Evolutionary conservation across 2,888 invertebrate species (phyloP).

Genomic region (Linyphia triangularis): DNA sequence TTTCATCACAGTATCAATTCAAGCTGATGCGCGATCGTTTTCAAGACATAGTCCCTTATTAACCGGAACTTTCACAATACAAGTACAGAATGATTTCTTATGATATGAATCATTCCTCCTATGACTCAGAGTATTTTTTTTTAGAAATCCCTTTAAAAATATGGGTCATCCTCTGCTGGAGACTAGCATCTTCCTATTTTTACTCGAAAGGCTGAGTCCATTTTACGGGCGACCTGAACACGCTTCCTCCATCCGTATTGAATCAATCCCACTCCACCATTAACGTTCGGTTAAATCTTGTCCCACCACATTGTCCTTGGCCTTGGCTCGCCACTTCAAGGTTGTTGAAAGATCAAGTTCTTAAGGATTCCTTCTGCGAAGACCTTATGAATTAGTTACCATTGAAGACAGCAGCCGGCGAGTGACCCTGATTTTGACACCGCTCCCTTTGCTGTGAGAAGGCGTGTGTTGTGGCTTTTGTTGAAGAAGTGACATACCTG

Average conservation of each 20-base stretch:
- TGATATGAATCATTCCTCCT: not conserved
- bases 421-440: constrained; percentile 60
- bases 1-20: too few relatives aligned
- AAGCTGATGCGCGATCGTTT: too few relatives aligned
- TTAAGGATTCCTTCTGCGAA: constrained; percentile 1
- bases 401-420: constrained; percentile 7
- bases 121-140: not conserved
- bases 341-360: constrained; percentile 33
- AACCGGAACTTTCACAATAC: constrained; percentile 3
- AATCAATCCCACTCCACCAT: not conserved
- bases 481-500: constrained; percentile 61
- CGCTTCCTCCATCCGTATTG: constrained; percentile 20
- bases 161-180: not conserved
- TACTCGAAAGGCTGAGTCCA: not conserved
- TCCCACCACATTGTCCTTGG: constrained; percentile 37
- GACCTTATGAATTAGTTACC: constrained; percentile 24
- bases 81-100: not conserved
- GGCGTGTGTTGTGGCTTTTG: constrained; percentile 30
- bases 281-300: constrained; percentile 14
- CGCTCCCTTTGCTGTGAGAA: constrained; percentile 17
- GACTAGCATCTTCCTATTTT: not conserved
- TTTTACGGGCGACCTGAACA: constrained; percentile 18
- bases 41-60: too few relatives aligned
- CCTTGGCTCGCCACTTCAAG: constrained; percentile 18
- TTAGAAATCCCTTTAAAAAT: constrained; percentile 4